Evolutionary conservation across 2,797 vertebrate genomes (phyloP), one percentile per base, ranked within the genome.

Genomic region (Decapterus maruadsi): DNA sequence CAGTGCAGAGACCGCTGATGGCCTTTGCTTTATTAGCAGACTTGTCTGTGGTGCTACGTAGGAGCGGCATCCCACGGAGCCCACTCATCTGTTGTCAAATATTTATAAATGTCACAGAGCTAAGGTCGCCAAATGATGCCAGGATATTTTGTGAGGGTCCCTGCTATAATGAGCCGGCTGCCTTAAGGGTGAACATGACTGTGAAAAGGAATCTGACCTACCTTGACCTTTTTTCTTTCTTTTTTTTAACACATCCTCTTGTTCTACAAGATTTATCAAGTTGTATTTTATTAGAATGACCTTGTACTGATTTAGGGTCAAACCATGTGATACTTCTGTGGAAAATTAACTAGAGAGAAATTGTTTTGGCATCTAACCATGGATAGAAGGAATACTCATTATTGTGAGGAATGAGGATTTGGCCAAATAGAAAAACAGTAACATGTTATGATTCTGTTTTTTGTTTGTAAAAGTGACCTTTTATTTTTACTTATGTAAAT

Each of bases 21-120:
- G 87, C 82, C 75, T 86, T 77, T 81, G 78, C 81, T 84, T 86
- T 87, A 89, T 89, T 87, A 85, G 77, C 78, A 77, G 86, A 74
- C 72, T 68, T 77, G 68, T 89, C 78, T 51, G 60, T 13, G 59
- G 66, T 75, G 74, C 88, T 86, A 26, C 26, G 26, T 26, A 45
- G n/a, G 68, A 90, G 85, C 77, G 89, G 82, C 76, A 4, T 90
- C 90, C 89, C 66, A 64, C 61, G 1, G 85, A 80, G 81, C 82
- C 76, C 72, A 62, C 76, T 92, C 89, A 87, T 91, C 87, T 90
- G 83, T 86, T 88, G 85, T 91, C 79, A 94, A 93, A 92, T 90
- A 91, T 94, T 90, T 79, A 90, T 90, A 91, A 93, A 94, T 92
- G 89, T 90, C 91, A 90, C 20, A 0, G 63, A 83, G 71, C 69